phyloP scores from a whole-genome alignment of 2,888 invertebrate species.

The Diarsia rubi region DNA sequence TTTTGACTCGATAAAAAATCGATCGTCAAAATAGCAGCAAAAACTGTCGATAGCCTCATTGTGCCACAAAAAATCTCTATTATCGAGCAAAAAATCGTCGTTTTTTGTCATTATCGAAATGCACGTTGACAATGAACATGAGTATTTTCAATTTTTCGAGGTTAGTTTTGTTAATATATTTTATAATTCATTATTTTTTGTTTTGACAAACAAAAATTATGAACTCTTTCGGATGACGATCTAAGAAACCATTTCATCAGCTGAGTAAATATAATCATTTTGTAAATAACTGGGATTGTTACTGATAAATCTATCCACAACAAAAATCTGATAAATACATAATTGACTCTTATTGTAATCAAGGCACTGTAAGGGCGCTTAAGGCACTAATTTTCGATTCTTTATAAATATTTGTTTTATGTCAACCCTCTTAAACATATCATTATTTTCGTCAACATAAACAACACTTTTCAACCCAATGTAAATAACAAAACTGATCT shows the following conservation, averaged over 20 bases:
- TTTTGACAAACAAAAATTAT: constrained; percentile 24
- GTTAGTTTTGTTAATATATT: constrained; percentile 41
- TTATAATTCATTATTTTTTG: constrained; percentile 32
- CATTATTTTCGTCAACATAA: background rate
- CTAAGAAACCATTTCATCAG: constrained; percentile 66
- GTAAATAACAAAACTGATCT: background rate
- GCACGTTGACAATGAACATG: constrained; percentile 63
- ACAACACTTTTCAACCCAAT: background rate
- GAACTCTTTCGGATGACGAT: constrained; percentile 58
- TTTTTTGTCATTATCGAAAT: constrained; percentile 67
- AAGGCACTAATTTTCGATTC: constrained; percentile 64
- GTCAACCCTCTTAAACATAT: constrained; percentile 36
- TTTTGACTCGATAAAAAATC: constrained; percentile 28
- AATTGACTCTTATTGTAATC: constrained; percentile 51
- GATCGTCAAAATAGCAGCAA: constrained; percentile 8
- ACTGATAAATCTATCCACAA: background rate
- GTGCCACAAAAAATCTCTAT: constrained; percentile 41
- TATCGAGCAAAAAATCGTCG: constrained; percentile 40
- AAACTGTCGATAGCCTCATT: constrained; percentile 50
- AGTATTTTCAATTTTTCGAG: constrained; percentile 68
- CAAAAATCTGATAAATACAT: constrained; percentile 14
- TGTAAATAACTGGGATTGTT: constrained; percentile 30
- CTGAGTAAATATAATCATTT: constrained; percentile 19
- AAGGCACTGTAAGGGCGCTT: constrained; percentile 65
- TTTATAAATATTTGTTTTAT: constrained; percentile 38